Base-by-base conservation (phyloP, 2,113 vertebrate genomes). In the Cygnus buccinator region DNA sequence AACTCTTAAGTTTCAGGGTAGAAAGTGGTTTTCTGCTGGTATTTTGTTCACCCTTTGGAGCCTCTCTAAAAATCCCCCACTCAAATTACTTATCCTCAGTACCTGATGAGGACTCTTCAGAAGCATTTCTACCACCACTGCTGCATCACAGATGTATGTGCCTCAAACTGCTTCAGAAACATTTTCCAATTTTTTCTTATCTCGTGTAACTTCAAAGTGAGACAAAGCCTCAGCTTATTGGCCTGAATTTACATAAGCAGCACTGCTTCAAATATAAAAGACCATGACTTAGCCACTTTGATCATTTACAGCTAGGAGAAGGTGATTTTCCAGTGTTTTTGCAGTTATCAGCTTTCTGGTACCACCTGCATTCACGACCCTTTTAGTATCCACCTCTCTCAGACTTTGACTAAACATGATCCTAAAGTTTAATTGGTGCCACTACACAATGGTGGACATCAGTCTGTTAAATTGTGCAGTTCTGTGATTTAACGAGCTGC, bases 391-490 rank as follows among this genome's bases (percentile, higher is more conserved):
- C 22, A 75, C 4, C n/a, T 70, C 37, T 26, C 55, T 50, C 63
- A 81, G n/a, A 77, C 31, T 20, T 65, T 5, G 2, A 21, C 28
- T 19, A 66, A 37, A 80, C 39, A 35, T 4, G 29, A 71, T 65
- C 15, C 67, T 31, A 8, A 84, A 62, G 23, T 8, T n/a, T 71
- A 48, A 48, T 6, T 6, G 31, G 44, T 39, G 37, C 57, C 62
- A n/a, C 23, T 23, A 66, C 29, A 16, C 37, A 57, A 6, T 0
- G 0, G 57, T 15, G 11, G 54, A 50, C 31, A 29, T 23, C 25
- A 84, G 68, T 33, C 1, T 1, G 7, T 16, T 74, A 48, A 74
- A 50, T 3, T 14, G 17, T 55, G 57, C 59, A 55, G 57, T 50
- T 74, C 52, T 78, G 58, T 3, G 44, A 61, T 52, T 79, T 15